Percentiles rank a stretch among this genome's conserved stretches.
These are phyloP conservation scores for Stenurella melanura DNA, from an alignment of 2,888 invertebrate genomes.

Conservation along the genomic window DNA sequence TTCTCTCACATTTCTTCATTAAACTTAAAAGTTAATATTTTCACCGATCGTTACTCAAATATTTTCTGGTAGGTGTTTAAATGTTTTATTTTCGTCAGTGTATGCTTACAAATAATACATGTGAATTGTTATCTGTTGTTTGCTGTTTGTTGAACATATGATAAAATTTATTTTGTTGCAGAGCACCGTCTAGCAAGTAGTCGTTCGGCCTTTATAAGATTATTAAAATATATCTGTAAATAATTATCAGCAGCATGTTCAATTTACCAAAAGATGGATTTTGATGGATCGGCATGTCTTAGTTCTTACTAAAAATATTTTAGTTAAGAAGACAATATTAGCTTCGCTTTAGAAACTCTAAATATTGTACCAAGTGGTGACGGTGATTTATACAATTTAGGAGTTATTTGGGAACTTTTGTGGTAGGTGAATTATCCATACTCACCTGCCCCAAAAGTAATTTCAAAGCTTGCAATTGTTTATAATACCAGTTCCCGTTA, in stretches of 20 bases:
- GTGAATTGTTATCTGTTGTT: constrained; percentile 50
- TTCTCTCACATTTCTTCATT: constrained; percentile 12
- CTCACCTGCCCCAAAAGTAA: too few relatives aligned
- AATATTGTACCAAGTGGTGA: too few relatives aligned
- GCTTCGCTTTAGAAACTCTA: too few relatives aligned
- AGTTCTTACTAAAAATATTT: too few relatives aligned
- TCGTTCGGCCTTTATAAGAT: constrained; percentile 65
- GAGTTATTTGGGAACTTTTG: too few relatives aligned
- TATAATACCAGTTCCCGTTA: too few relatives aligned
- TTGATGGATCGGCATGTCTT: too few relatives aligned
- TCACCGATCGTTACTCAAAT: constrained; percentile 1
- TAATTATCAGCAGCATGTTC: not conserved
- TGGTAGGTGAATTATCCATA: too few relatives aligned
- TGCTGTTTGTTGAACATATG: constrained; percentile 32
- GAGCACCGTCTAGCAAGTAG: constrained; percentile 69
- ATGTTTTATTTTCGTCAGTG: constrained; percentile 44
- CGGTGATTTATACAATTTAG: too few relatives aligned
- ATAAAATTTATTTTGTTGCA: constrained; percentile 36
- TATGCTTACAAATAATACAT: constrained; percentile 43
- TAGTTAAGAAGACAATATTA: too few relatives aligned
- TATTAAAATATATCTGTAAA: constrained; percentile 22
- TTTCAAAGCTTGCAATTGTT: too few relatives aligned
- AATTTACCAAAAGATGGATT: too few relatives aligned
- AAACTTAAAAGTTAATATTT: constrained; percentile 8
- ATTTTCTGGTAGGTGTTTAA: constrained; percentile 28